Evolutionary conservation across 2,888 invertebrate species (phyloP).

Genomic region (Ophraella communa): DNA sequence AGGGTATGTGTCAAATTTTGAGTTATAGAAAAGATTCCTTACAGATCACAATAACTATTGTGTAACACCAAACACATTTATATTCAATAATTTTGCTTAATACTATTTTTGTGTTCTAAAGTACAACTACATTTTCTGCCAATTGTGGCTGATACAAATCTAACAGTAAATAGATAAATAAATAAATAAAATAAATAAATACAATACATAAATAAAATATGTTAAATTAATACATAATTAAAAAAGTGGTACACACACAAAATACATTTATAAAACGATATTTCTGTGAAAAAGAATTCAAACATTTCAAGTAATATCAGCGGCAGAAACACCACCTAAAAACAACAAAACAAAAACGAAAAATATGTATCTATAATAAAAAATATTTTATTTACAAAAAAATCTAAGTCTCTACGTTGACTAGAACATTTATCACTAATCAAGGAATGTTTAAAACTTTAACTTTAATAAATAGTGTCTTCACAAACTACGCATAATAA

Average conservation of each 20-base stretch:
- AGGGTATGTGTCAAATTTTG: no score
- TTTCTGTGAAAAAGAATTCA: constrained; percentile 1
- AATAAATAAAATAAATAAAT: no score
- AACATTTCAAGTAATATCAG: neutral
- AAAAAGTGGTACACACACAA: neutral
- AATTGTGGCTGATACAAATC: neutral
- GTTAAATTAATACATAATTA: neutral
- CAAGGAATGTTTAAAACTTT: constrained; percentile 11
- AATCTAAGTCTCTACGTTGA: constrained; percentile 8
- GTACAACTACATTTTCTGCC: no score
- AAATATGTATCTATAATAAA: neutral
- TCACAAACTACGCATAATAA: neutral
- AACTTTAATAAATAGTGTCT: neutral
- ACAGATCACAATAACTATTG: no score
- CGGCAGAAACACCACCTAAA: constrained; percentile 11
- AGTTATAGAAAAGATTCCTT: no score
- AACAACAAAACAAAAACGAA: constrained; percentile 1
- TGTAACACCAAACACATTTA: no score
- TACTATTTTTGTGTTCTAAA: no score
- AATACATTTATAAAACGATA: constrained; percentile 2
- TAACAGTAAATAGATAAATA: neutral
- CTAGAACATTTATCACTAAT: constrained; percentile 22
- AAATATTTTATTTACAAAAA: constrained; percentile 14
- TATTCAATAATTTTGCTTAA: no score
- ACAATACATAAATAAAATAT: no score